Percentiles rank a stretch among this genome's conserved stretches.
Evolutionary conservation across 1,140 invertebrate genomes (phyloP).

Genomic region (Coboldia fuscipes): DNA sequence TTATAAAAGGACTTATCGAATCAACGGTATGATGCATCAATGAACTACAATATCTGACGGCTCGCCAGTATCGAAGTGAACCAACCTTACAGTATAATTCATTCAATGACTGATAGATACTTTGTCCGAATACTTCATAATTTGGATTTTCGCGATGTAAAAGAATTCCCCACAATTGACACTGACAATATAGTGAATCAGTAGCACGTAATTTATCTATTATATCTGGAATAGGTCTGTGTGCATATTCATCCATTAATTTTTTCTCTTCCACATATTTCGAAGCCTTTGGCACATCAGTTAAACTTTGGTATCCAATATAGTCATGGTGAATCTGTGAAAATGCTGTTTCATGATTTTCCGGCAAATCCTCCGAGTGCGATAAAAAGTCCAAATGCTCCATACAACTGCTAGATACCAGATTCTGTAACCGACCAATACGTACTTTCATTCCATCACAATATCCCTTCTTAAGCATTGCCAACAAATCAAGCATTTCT

Average conservation of each 20-base stretch:
- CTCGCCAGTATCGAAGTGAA: slow-evolving; percentile 73
- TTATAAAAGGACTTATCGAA: slow-evolving; percentile 94
- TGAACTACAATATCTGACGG: slow-evolving; percentile 84
- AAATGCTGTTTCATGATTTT: slow-evolving; percentile 52
- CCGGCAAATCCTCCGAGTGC: slow-evolving; percentile 42
- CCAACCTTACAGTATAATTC: slow-evolving; percentile 72
- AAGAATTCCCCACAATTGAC: slow-evolving; percentile 69
- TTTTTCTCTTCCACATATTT: slow-evolving; percentile 40
- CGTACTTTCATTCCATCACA: slow-evolving; percentile 90
- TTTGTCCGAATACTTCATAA: slow-evolving; percentile 39
- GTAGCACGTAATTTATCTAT: slow-evolving; percentile 43
- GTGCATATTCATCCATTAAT: slow-evolving; percentile 23
- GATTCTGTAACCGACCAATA: slow-evolving; percentile 82
- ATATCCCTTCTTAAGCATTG: slow-evolving; percentile 91
- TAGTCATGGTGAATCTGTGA: slow-evolving; percentile 78
- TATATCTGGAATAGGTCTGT: slow-evolving; percentile 47
- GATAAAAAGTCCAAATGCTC: slow-evolving; percentile 94
- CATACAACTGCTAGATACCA: slow-evolving; percentile 86
- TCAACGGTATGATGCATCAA: slow-evolving; percentile 86
- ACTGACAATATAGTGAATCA: slow-evolving; percentile 52
- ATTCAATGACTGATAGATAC: slow-evolving; percentile 51
- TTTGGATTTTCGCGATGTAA: slow-evolving; percentile 60
- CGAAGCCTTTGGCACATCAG: slow-evolving; percentile 74
- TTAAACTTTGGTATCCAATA: slow-evolving; percentile 89
- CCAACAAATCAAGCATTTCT: slow-evolving; percentile 88